Conservation (phyloP, 2,797 vertebrate species). For the Parauchenoglanis punctatus region DNA sequence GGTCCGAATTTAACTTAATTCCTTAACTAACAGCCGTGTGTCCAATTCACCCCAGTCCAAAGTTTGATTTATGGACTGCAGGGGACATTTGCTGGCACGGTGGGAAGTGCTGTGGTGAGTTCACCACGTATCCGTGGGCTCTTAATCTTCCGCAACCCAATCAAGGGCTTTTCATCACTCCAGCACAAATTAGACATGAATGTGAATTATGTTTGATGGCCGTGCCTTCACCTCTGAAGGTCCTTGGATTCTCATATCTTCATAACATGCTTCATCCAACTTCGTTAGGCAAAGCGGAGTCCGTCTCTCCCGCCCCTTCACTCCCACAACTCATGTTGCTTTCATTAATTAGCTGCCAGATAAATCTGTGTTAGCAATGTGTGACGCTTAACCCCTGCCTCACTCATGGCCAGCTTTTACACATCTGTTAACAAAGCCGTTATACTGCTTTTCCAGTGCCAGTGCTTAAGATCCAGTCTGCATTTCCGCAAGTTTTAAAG, state of each 20-base stretch:
- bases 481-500: background rate
- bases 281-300: slow-evolving; percentile 43
- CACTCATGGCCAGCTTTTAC: slow-evolving; percentile 6
- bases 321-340: slow-evolving; percentile 42
- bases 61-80: slow-evolving; percentile 34
- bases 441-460: background rate
- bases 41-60: slow-evolving; percentile 6
- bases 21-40: slow-evolving; percentile 24
- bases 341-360: slow-evolving; percentile 52
- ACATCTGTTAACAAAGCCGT: background rate
- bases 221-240: slow-evolving; percentile 58
- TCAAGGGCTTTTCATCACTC: slow-evolving; percentile 62
- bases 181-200: slow-evolving; percentile 60
- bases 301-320: slow-evolving; percentile 19
- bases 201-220: slow-evolving; percentile 60
- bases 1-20: slow-evolving; percentile 12
- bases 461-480: background rate
- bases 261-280: slow-evolving; percentile 50
- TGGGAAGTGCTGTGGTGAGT: slow-evolving; percentile 27
- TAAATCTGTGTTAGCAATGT: slow-evolving; percentile 45
- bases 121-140: slow-evolving; percentile 61
- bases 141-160: slow-evolving; percentile 57
- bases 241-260: slow-evolving; percentile 59
- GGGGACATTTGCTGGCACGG: slow-evolving; percentile 17
- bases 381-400: slow-evolving; percentile 32